A percentile compares a stretch with the other conserved stretches of the same genome.
Evolutionary conservation across 2,113 vertebrate species (phyloP).

Genomic region (Leptosomus discolor): DNA sequence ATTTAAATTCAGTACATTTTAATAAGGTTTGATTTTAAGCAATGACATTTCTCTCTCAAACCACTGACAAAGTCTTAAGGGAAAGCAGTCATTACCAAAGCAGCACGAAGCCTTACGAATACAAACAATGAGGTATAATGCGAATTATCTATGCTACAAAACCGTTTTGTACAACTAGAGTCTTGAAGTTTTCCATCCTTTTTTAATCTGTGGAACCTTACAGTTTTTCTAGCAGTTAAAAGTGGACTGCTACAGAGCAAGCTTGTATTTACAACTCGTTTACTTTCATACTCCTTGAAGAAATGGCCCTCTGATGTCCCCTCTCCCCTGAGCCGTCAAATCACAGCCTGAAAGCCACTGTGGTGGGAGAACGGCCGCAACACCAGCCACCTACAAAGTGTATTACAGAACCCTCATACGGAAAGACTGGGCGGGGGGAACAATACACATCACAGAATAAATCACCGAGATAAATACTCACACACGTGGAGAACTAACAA

Average conservation of each 20-base stretch:
- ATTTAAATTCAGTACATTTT: background rate
- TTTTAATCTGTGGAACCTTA: background rate
- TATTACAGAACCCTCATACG: rapidly evolving
- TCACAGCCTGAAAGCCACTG: background rate
- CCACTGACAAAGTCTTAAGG: background rate
- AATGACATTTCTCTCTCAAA: background rate
- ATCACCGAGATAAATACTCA: background rate
- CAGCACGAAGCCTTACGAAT: background rate
- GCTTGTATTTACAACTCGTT: background rate
- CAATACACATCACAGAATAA: rapidly evolving
- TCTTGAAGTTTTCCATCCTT: background rate
- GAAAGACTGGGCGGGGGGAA: too few relatives aligned
- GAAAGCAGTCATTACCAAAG: background rate
- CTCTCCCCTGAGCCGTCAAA: background rate
- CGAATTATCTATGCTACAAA: background rate
- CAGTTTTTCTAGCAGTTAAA: background rate
- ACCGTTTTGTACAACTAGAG: background rate
- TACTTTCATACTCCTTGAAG: background rate
- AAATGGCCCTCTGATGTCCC: background rate
- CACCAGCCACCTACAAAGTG: background rate
- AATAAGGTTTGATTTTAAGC: background rate
- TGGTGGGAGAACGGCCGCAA: background rate
- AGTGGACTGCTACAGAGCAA: background rate
- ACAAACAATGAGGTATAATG: background rate
- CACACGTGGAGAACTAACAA: rapidly evolving